Evolutionary conservation across 2,113 vertebrate species (phyloP), one percentile per base, ranked within the genome.

Genomic region (Malaclemys terrapin): DNA sequence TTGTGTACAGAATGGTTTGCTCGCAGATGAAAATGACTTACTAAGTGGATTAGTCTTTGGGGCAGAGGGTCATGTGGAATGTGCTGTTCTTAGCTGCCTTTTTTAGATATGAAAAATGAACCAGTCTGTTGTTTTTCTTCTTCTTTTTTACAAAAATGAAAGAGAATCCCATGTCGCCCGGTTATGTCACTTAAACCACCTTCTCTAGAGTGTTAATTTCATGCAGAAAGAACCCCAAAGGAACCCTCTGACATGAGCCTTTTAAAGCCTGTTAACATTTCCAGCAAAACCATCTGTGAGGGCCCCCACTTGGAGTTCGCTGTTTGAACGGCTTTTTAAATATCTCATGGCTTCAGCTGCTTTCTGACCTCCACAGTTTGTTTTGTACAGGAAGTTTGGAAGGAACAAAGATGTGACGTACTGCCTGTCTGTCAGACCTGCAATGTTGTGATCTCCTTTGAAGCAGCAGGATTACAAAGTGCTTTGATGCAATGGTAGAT

Each of bases 1-100:
- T 93, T 89, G 38, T 88, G 87, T n/a, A 72, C 72, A 59, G 87
- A 87, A 89, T 90, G 81, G 53, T 79, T 91, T 78, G 56, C 2
- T 45, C 87, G 59, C 59, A 42, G 78, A 19, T 87, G 54, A 38
- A 89, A 84, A 86, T 27, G 10, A 17, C n/a, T 75, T 89, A 80
- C 20, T 80, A 57, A 86, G 45, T 38, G 84, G 81, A 91, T 88
- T 88, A 80, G 53, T 79, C 87, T 85, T 53, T 54, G 50, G 85
- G 85, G 49, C 80, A 80, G 22, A 35, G 50, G 80, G 57, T 84
- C 86, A 93, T 5, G 49, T 85, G 69, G 12, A 62, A 88, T 57
- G 80, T 16, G 45, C 79, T 52, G 52, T 82, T 45, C 65, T 91
- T 82, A 88, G 47, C 42, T 88, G 89, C 72, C 35, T 85, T 3